Evolutionary conservation across 1,140 invertebrate genomes (phyloP).

Genomic region (Proales similis): DNA sequence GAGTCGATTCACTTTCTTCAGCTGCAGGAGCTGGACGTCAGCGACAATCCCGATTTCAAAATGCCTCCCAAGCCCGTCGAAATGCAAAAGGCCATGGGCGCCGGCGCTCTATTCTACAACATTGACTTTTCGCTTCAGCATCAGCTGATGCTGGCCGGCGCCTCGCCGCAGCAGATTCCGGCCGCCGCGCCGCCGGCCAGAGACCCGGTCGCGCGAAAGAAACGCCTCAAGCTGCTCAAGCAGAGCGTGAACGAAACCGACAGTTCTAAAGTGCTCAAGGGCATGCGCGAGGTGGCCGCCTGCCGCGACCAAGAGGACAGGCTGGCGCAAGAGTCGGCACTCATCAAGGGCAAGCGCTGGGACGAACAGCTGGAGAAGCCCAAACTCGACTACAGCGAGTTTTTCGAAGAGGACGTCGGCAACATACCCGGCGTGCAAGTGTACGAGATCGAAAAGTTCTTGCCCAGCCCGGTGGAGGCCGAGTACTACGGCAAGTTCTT

Average conservation of each 20-base stretch:
- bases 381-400: constrained; percentile 93
- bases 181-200: constrained; percentile 55
- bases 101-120: constrained; percentile 83
- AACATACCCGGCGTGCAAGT: constrained; percentile 66
- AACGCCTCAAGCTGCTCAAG: constrained; percentile 29
- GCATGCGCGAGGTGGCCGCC: constrained; percentile 94
- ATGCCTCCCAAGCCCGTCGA: constrained; percentile 79
- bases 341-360: constrained; percentile 42
- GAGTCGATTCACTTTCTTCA: constrained; percentile 94
- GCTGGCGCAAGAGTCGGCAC: constrained; percentile 40
- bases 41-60: constrained; percentile 86
- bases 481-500: constrained; percentile 94
- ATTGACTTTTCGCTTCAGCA: constrained; percentile 94
- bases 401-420: constrained; percentile 92
- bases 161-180: constrained; percentile 58
- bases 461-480: constrained; percentile 75
- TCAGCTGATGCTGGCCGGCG: constrained; percentile 82
- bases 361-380: constrained; percentile 83
- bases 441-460: constrained; percentile 98
- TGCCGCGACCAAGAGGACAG: constrained; percentile 61
- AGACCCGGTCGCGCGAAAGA: constrained; percentile 40
- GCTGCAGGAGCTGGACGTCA: constrained; percentile 70
- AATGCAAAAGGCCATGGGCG: constrained; percentile 64
- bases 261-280: constrained; percentile 48
- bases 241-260: constrained; percentile 15